phyloP scores from a whole-genome alignment of 2,797 vertebrate species.

The Cheirogaleus major region DNA sequence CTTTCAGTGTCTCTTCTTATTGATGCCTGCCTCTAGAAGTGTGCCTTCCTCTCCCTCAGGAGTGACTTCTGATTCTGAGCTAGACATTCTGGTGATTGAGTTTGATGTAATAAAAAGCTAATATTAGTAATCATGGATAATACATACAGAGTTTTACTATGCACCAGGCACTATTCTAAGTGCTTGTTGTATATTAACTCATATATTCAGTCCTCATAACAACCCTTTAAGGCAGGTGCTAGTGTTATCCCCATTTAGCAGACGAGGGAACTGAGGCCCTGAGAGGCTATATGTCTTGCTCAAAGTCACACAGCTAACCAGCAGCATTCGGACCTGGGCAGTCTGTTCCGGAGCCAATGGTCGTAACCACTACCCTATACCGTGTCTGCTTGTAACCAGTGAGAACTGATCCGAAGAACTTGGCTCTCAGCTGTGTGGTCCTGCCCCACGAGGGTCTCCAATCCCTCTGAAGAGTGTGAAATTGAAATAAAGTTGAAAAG shows the following conservation, averaged over 20 bases:
- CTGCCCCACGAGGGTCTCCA: background rate
- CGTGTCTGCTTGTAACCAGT: background rate
- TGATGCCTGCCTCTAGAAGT: background rate
- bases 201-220: background rate
- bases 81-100: background rate
- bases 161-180: background rate
- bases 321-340: background rate
- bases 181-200: background rate
- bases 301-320: background rate
- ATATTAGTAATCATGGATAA: background rate
- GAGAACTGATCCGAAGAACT: background rate
- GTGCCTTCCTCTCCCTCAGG: background rate
- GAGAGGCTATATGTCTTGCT: background rate
- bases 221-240: background rate
- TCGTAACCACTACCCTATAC: background rate
- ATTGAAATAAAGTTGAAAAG: background rate
- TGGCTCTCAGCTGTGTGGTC: background rate
- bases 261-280: background rate
- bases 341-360: background rate
- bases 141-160: background rate
- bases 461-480: background rate
- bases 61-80: background rate
- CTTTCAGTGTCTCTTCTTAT: background rate
- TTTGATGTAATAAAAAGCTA: background rate
- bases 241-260: background rate